These are phyloP conservation scores for Sebastes glaucus DNA, from an alignment of 2,797 vertebrate species.

Conservation along the genomic window DNA sequence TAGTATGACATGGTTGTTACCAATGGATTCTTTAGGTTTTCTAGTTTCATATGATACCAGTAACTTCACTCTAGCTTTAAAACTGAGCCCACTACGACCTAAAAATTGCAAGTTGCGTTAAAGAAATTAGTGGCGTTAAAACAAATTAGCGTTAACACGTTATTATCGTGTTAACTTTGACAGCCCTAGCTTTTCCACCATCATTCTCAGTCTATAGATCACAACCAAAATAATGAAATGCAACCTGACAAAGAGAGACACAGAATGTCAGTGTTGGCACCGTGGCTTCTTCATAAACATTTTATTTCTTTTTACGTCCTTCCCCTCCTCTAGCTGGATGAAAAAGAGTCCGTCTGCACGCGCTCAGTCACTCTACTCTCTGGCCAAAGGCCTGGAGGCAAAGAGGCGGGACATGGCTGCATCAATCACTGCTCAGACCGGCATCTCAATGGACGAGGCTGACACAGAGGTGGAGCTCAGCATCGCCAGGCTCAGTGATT, in stretches of 20 bases:
- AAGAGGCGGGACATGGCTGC: slow-evolving; percentile 75
- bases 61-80: no score
- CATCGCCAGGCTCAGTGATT: slow-evolving; percentile 81
- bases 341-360: slow-evolving; percentile 81
- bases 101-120: no score
- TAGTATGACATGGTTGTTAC: no score
- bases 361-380: slow-evolving; percentile 83
- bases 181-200: no score
- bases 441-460: slow-evolving; percentile 66
- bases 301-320: background rate
- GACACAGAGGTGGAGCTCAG: slow-evolving; percentile 85
- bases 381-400: slow-evolving; percentile 80
- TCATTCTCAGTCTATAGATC: background rate
- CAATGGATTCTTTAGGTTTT: no score
- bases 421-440: slow-evolving; percentile 73
- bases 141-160: no score
- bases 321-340: slow-evolving; percentile 77
- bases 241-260: background rate
- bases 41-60: no score
- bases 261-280: background rate
- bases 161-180: no score
- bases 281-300: background rate
- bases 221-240: background rate
- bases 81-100: no score
- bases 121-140: no score